A percentile compares a stretch with the other conserved stretches of the same genome.
Evolutionary conservation across 2,888 invertebrate genomes (phyloP).

Genomic region (Liposcelis brunnea): DNA sequence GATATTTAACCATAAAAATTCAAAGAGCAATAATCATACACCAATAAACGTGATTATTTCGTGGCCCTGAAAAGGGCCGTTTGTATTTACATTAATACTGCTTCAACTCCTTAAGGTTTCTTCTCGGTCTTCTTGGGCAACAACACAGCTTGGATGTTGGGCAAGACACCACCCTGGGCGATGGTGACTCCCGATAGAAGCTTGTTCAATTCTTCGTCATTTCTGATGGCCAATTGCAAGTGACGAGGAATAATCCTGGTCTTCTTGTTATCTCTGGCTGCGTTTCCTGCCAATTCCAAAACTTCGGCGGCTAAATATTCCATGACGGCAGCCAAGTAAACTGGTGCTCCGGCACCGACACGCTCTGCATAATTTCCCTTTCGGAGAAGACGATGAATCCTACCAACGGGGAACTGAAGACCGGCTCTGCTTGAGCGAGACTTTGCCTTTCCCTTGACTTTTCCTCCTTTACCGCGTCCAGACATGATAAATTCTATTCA

Average conservation of each 20-base stretch:
- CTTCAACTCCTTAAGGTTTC: neutral
- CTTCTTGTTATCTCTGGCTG: constrained; percentile 10
- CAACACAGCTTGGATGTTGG: constrained; percentile 25
- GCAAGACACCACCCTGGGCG: constrained; percentile 40
- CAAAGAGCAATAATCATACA: too few species aligned
- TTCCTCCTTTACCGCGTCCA: constrained; percentile 3
- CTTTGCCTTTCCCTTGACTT: neutral
- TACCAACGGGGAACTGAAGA: neutral
- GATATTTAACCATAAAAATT: too few species aligned
- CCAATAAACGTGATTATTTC: neutral
- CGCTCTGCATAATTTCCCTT: constrained; percentile 3
- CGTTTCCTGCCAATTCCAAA: constrained; percentile 12
- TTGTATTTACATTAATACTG: neutral
- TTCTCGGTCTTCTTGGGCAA: too few species aligned
- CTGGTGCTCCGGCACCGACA: constrained; percentile 8
- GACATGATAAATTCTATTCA: too few species aligned
- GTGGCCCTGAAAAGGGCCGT: constrained; percentile 11
- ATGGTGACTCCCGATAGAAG: constrained; percentile 38
- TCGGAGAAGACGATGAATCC: constrained; percentile 1
- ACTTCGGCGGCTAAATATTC: constrained; percentile 12
- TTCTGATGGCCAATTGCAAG: constrained; percentile 49
- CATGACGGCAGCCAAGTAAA: constrained; percentile 11
- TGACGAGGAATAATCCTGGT: constrained; percentile 56
- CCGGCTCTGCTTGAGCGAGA: neutral
- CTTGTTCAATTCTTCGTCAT: constrained; percentile 19